Evolutionary conservation across 2,888 invertebrate genomes (phyloP).

Genomic region (Xanthorhoe designata): DNA sequence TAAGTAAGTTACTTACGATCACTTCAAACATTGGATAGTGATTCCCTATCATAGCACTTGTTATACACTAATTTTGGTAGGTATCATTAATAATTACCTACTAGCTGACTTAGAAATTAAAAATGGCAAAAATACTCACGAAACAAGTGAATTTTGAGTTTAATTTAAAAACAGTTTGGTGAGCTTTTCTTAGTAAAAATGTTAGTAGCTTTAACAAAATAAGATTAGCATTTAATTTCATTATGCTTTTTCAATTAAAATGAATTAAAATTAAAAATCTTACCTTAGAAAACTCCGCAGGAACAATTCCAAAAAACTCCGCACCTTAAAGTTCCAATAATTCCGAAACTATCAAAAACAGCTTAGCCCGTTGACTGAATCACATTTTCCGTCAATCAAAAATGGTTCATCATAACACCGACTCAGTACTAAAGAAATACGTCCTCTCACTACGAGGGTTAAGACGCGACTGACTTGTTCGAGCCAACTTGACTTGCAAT

Average conservation of each 20-base stretch:
- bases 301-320: conserved; percentile 54
- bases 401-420: conserved; percentile 73
- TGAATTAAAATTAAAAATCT: conserved; percentile 25
- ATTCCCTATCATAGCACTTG: no score
- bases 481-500: conserved; percentile 36
- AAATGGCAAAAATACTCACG: no score
- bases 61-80: no score
- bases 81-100: no score
- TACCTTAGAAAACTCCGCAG: conserved; percentile 57
- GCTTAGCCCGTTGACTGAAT: conserved; percentile 71
- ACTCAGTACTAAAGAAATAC: conserved; percentile 35
- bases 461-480: conserved; percentile 41
- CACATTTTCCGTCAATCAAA: conserved; percentile 80
- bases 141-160: no score
- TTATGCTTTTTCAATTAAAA: no score
- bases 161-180: no score
- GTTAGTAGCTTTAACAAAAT: neutral
- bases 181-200: no score
- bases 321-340: conserved; percentile 52
- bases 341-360: conserved; percentile 47
- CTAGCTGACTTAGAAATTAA: no score
- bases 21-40: no score
- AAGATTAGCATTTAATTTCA: no score
- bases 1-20: no score
- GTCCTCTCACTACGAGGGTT: conserved; percentile 37